Base-by-base conservation (phyloP, 2,797 vertebrate species). In the Tamandua tetradactyla region DNA sequence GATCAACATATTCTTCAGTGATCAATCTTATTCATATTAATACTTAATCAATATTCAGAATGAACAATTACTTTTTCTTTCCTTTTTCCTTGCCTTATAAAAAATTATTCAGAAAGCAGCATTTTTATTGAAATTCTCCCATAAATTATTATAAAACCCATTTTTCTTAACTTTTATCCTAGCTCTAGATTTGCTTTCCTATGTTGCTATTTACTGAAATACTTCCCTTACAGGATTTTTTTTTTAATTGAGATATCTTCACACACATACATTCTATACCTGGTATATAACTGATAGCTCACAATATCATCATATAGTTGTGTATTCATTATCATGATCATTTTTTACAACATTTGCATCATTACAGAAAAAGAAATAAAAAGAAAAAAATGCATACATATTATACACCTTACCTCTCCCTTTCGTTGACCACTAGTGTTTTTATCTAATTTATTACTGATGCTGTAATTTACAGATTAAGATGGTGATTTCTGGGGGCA, bases 171-270 rank as follows among this genome's bases (percentile, higher is more conserved):
- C 18, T 1, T 23, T 72, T 68, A 23, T 44, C 79, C 40, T n/a
- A 32, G 6, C 55, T 59, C 52, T 14, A 18, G 17, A 57, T 42
- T 42, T 83, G 42, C 49, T 55, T 72, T 57, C 27, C 23, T n/a
- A 5, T 61, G 15, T 3, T 7, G 9, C 49, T 2, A 5, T 32
- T 66, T 11, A 2, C 30, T 11, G 30, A 35, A 55, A 5, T 1
- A 30, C 23, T 64, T 71, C 15, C 25, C 32, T 32, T 49, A 8
- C 27, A 52, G 47, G 30, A 8, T n/a, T n/a, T n/a, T n/a, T n/a
- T n/a, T n/a, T n/a, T n/a, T n/a, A n/a, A n/a, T n/a, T n/a, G n/a
- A n/a, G n/a, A n/a, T n/a, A n/a, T n/a, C n/a, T n/a, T n/a, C n/a
- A n/a, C n/a, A n/a, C n/a, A n/a, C n/a, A n/a, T n/a, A n/a, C n/a